These are phyloP conservation scores for Channa maculata DNA, from an alignment of 2,113 vertebrate species.

Conservation along the genomic window DNA sequence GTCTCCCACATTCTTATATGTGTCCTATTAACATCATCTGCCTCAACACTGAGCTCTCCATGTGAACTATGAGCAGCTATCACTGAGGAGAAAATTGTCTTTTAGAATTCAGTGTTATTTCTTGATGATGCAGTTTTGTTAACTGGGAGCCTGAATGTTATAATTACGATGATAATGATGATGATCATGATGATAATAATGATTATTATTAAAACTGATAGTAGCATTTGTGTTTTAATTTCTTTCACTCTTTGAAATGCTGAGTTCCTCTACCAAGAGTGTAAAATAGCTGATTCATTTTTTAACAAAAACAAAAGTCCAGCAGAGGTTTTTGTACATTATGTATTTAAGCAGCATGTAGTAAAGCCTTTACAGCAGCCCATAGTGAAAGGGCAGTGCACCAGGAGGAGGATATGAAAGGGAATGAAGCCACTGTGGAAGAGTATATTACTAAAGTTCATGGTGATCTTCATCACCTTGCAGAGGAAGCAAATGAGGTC, in stretches of 20 bases:
- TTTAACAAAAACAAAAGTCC: constrained; percentile 44
- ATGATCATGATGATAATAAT: constrained; percentile 10
- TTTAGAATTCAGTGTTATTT: constrained; percentile 21
- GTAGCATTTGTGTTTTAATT: constrained; percentile 36
- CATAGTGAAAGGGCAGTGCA: constrained; percentile 65
- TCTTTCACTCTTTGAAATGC: constrained; percentile 26
- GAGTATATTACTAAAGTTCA: constrained; percentile 65
- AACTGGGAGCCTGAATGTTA: constrained; percentile 34
- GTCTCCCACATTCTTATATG: constrained; percentile 44
- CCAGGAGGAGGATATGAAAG: constrained; percentile 55
- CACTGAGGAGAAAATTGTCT: constrained; percentile 23
- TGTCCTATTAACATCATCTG: constrained; percentile 41
- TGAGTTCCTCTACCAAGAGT: constrained; percentile 10
- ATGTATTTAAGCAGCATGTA: constrained; percentile 59
- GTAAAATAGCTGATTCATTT: constrained; percentile 27
- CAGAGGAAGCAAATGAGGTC: constrained; percentile 54
- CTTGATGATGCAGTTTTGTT: constrained; percentile 31
- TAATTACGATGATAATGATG: constrained; percentile 42
- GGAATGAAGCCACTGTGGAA: constrained; percentile 43
- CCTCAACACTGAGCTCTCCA: constrained; percentile 13
- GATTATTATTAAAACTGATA: constrained; percentile 35
- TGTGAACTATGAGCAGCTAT: constrained; percentile 21
- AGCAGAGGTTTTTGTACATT: constrained; percentile 45
- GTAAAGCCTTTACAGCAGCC: constrained; percentile 64
- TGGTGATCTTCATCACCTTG: constrained; percentile 61